Base-by-base conservation (phyloP, 2,113 vertebrate species). In the Nesoenas mayeri region DNA sequence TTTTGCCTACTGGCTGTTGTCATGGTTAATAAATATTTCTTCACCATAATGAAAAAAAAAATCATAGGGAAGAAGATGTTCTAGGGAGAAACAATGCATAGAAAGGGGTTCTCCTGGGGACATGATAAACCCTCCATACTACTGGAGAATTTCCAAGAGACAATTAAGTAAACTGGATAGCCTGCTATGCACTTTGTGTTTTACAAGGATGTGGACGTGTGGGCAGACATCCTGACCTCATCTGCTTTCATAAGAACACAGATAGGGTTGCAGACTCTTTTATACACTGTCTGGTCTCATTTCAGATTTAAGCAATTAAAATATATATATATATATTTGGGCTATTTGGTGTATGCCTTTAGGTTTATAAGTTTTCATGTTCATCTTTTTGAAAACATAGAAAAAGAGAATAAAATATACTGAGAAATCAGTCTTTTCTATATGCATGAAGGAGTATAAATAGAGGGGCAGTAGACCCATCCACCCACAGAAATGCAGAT, bases 1-100 rank as follows among this genome's bases (percentile, higher is more conserved):
- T 61, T 86, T 86, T 88, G 58, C 65, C 69, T 71, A 32, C 26
- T 82, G 75, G 24, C 20, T 32, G 7, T 74, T 75, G 60, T 40
- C 62, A 36, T 36, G 42, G 32, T 79, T 91, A 93, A 83, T 92
- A 89, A 95, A 61, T 82, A 85, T 79, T 94, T 93, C 36, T 70
- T 79, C 48, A 38, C 28, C 53, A 34, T 31, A 84, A 87, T 11
- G 14, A 82, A 74, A 89, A 89, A 82, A 53, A 64, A 4, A 32
- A 0, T 6, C 34, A 56, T 3, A 79, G 65, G 50, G n/a, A 91
- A 82, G 74, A 92, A 44, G 70, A 60, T 25, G 40, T 66, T 40
- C 36, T 53, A 85, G 44, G 66, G 61, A 89, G 36, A 92, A 94
- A 72, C 12, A 44, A 25, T 2, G 1, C 32, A 72, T 4, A 89